A percentile compares a stretch with the other conserved stretches of the same genome.
Conservation (phyloP, 2,888 invertebrate species). For the Tanaodytes sp. region DNA sequence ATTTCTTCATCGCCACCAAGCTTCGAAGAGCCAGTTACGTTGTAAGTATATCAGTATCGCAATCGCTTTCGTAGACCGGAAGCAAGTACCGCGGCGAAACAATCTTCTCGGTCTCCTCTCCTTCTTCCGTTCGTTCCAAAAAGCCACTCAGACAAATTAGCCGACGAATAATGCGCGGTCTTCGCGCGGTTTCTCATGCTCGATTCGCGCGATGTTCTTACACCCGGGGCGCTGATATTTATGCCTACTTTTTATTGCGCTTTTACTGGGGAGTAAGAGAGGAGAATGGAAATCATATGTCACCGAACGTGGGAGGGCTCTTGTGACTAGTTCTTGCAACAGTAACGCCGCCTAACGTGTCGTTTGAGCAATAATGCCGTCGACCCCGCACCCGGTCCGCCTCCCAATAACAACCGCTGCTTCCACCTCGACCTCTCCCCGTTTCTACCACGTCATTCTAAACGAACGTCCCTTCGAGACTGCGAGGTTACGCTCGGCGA, state of each 20-base stretch:
- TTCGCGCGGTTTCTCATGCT: conserved; percentile 55
- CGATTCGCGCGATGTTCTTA: conserved; percentile 62
- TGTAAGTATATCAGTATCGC: conserved; percentile 65
- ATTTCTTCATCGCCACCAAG: conserved; percentile 67
- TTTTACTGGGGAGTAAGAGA: conserved; percentile 64
- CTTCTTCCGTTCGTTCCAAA: conserved; percentile 59
- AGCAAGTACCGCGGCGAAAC: conserved; percentile 39
- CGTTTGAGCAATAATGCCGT: conserved; percentile 28
- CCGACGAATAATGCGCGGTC: conserved; percentile 52
- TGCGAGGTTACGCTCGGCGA: conserved; percentile 50
- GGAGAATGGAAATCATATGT: conserved; percentile 72
- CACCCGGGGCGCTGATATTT: conserved; percentile 65
- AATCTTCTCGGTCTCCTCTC: conserved; percentile 56
- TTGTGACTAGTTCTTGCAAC: conserved; percentile 65
- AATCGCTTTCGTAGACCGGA: conserved; percentile 44
- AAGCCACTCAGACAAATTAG: conserved; percentile 73
- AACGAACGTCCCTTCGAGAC: conserved; percentile 62
- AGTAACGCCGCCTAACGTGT: conserved; percentile 65
- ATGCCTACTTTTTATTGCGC: conserved; percentile 71
- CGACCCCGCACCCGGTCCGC: conserved; percentile 5
- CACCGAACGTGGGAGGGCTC: conserved; percentile 58
- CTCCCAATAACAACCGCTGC: conserved; percentile 23
- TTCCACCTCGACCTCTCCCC: conserved; percentile 43
- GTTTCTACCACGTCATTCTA: conserved; percentile 63
- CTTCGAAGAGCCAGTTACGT: conserved; percentile 71